These are phyloP conservation scores for Chionoecetes opilio DNA, from an alignment of 1,140 invertebrate species.

Conservation along the genomic window DNA sequence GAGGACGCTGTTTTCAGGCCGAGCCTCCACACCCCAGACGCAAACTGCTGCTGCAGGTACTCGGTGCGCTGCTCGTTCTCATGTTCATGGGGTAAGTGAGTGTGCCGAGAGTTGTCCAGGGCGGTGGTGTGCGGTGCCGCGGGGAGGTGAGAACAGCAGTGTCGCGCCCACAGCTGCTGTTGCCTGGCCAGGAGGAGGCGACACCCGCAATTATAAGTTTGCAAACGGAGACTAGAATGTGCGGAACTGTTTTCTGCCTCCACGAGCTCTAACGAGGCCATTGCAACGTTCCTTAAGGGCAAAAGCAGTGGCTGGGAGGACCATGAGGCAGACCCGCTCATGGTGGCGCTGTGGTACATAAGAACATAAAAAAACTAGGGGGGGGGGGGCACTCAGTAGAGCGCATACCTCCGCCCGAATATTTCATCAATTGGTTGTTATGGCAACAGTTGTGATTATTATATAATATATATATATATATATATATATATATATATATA, in stretches of 20 bases:
- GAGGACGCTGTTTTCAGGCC: not conserved
- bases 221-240: not conserved
- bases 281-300: not conserved
- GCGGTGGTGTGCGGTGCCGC: not conserved
- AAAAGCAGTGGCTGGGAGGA: not conserved
- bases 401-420: too few relatives aligned
- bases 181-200: not conserved
- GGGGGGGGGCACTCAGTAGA: too few relatives aligned
- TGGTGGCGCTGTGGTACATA: not conserved
- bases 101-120: not conserved
- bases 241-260: not conserved
- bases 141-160: not conserved
- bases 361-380: too few relatives aligned
- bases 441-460: too few relatives aligned
- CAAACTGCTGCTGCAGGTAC: not conserved
- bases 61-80: not conserved
- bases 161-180: not conserved
- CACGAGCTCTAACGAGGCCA: not conserved
- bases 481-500: too few relatives aligned
- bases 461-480: too few relatives aligned
- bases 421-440: too few relatives aligned
- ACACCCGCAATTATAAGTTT: not conserved
- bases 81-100: not conserved
- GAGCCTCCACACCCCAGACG: not conserved
- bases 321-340: not conserved